Conservation (phyloP, 2,113 vertebrate species). For the Procapra przewalskii region DNA sequence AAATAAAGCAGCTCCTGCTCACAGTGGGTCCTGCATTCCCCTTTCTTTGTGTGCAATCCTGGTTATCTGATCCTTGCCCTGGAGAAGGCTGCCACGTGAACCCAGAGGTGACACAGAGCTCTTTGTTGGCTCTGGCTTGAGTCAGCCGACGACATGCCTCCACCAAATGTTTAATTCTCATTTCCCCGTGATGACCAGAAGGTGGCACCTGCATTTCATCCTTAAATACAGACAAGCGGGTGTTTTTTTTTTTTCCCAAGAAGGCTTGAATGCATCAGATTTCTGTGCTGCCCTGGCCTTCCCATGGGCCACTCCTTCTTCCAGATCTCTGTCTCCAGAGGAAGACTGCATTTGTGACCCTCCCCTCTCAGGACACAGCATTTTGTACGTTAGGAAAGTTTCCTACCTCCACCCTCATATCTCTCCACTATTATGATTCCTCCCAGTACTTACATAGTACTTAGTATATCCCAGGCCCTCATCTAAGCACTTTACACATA, state of each 20-base stretch:
- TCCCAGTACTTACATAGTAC: not conserved
- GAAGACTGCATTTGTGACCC: not conserved
- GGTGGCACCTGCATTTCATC: constrained; percentile 32
- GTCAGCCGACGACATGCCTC: accelerated
- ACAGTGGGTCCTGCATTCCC: not conserved
- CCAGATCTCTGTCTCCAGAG: not conserved
- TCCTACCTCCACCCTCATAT: not conserved
- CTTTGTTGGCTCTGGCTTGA: not conserved
- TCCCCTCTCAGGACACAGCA: not conserved
- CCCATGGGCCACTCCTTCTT: not conserved
- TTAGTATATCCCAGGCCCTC: not conserved
- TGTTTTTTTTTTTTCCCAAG: not conserved
- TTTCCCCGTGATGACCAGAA: constrained; percentile 41
- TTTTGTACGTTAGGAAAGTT: not conserved
- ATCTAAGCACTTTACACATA: not conserved
- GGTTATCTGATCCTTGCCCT: not conserved
- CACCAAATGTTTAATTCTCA: not conserved
- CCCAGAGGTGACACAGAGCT: not conserved
- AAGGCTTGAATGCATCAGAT: not conserved
- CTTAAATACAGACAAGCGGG: not conserved
- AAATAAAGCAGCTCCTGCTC: not conserved
- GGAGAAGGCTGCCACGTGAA: not conserved
- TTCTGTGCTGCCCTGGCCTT: not conserved
- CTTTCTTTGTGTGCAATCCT: not conserved
- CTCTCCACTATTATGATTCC: not conserved